A percentile compares a stretch with the other conserved stretches of the same genome.
These are phyloP conservation scores for Nomada fucata DNA, from an alignment of 2,888 invertebrate genomes.

Conservation along the genomic window DNA sequence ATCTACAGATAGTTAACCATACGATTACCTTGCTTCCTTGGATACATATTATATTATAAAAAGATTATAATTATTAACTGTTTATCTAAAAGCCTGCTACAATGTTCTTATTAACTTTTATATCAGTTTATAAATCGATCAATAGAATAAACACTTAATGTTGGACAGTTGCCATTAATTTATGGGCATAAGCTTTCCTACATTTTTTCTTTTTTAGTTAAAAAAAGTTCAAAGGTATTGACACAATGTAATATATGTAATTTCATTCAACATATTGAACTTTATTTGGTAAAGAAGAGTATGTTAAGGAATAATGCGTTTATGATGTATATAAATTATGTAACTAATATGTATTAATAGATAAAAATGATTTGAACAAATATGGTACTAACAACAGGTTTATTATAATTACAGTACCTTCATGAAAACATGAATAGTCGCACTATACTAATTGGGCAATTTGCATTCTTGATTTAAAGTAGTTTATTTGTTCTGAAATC, in stretches of 20 bases:
- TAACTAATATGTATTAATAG: slow-evolving; percentile 54
- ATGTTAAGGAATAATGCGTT: slow-evolving; percentile 24
- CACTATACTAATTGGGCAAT: slow-evolving; percentile 7
- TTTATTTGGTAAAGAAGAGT: slow-evolving; percentile 31
- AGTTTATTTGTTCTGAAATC: slow-evolving; percentile 88
- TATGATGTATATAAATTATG: slow-evolving; percentile 48
- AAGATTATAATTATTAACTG: slow-evolving; percentile 26
- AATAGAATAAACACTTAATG: slow-evolving; percentile 40
- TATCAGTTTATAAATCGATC: slow-evolving; percentile 53
- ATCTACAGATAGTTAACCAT: slow-evolving; percentile 19
- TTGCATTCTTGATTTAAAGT: slow-evolving; percentile 85
- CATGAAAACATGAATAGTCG: slow-evolving; percentile 13
- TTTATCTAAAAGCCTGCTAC: slow-evolving; percentile 28
- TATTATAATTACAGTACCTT: not conserved
- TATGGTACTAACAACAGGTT: not conserved
- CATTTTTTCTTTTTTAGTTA: slow-evolving; percentile 17
- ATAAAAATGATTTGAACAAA: slow-evolving; percentile 27
- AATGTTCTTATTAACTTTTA: slow-evolving; percentile 50
- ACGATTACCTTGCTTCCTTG: slow-evolving; percentile 35
- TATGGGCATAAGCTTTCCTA: slow-evolving; percentile 33
- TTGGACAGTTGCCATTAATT: slow-evolving; percentile 32
- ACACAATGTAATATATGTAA: slow-evolving; percentile 15
- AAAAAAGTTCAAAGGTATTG: slow-evolving; percentile 13
- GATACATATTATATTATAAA: slow-evolving; percentile 20
- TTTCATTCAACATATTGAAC: slow-evolving; percentile 11